Percentiles rank a stretch among this genome's conserved stretches.
phyloP scores from a whole-genome alignment of 2,888 invertebrate genomes.

The Drosophila mimica region DNA sequence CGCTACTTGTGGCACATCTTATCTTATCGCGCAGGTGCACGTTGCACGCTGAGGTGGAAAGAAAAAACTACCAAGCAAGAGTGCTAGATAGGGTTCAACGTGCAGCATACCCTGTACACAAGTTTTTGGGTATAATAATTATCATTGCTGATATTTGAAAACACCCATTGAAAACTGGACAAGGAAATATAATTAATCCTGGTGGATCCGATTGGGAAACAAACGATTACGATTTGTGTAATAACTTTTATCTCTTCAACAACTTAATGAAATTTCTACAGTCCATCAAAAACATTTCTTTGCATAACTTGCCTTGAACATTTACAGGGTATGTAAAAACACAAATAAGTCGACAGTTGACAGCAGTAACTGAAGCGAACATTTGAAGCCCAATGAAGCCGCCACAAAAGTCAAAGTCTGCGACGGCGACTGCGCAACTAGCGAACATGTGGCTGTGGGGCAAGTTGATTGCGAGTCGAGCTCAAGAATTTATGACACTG shows the following conservation, averaged over 20 bases:
- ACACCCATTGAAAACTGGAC: neutral
- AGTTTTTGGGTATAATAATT: neutral
- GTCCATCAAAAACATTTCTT: neutral
- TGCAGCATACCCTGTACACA: neutral
- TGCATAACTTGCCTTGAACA: neutral
- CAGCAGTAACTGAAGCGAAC: conserved; percentile 42
- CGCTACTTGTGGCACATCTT: conserved; percentile 55
- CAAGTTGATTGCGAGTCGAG: conserved; percentile 46
- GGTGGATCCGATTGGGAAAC: neutral
- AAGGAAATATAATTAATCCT: neutral
- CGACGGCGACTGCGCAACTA: conserved; percentile 58
- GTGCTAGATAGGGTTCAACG: neutral
- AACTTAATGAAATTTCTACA: neutral
- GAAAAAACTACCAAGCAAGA: neutral
- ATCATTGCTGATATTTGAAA: neutral
- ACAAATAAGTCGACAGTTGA: conserved; percentile 52
- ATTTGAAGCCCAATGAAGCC: conserved; percentile 44
- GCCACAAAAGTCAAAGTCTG: conserved; percentile 27
- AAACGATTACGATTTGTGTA: neutral
- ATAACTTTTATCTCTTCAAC: neutral
- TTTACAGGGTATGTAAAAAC: conserved; percentile 4
- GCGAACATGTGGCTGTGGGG: conserved; percentile 23
- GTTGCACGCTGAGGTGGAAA: conserved; percentile 56
- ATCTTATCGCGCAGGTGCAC: conserved; percentile 77
- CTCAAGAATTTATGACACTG: conserved; percentile 65